Evolutionary conservation across 2,113 vertebrate species (phyloP), one percentile per base, ranked within the genome.

Genomic region (Scatophagus argus): DNA sequence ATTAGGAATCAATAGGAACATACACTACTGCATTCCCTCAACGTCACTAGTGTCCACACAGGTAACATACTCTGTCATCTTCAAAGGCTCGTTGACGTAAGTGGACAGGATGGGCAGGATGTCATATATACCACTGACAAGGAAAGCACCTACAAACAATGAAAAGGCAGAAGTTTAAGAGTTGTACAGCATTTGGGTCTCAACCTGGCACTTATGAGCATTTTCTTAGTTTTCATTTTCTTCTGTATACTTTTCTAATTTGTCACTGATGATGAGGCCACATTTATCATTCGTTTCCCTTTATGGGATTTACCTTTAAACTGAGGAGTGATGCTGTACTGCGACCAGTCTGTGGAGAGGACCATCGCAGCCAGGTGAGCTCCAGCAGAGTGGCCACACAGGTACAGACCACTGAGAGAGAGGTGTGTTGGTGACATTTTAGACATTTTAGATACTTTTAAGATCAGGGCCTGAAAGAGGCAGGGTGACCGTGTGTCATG

Each of bases 341-440:
- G 84, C 0, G 92, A 90, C 98, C 98, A 99, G 84, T 96, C 91
- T 0, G 96, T 96, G 74, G 95, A 95, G 54, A 99, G 94, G 44
- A 95, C 89, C 98, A 99, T 98, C 25, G 97, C 95, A 0, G 93
- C 95, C 80, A 99, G 90, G 44, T 98, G 98, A 61, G 97, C 97
- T 1, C 98, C 98, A 0, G 98, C 97, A 0, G 98, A 99, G 87
- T 99, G 98, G 52, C 98, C 98, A 3, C 97, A 99, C 79, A 99
- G 82, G 83, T 96, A 99, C 67, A 99, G 51, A 0, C 95, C 97
- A 27, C 98, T 99, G 89, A 75, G 21, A 13, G 46, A 13, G 0
- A 29, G 4, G 32, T 10, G 17, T 43, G 11, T 6, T 5, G 12
- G 7, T 32, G 38, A 56, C 8, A 47, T 49, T 14, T 61, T 8